phyloP scores from a whole-genome alignment of 2,113 vertebrate genomes.

The Recurvirostra avosetta region DNA sequence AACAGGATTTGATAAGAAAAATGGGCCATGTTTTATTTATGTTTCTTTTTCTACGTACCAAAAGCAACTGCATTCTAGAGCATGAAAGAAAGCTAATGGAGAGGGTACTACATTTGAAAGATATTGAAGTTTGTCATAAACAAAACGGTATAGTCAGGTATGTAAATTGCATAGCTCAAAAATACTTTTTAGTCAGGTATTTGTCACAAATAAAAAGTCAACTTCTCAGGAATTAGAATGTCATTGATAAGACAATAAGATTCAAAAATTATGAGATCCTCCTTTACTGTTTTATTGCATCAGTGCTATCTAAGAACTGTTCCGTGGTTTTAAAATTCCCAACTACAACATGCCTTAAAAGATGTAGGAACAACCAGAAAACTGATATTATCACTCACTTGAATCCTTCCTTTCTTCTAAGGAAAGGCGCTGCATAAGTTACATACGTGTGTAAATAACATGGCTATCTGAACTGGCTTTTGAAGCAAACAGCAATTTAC shows the following conservation, averaged over 20 bases:
- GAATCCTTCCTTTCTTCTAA: background rate
- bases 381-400: background rate
- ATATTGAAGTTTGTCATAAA: background rate
- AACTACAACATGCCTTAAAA: background rate
- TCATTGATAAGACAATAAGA: background rate
- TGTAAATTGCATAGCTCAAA: background rate
- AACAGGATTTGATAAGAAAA: background rate
- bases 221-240: background rate
- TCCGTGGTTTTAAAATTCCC: background rate
- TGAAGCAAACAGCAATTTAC: background rate
- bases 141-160: background rate
- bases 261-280: background rate
- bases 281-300: background rate
- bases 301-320: background rate
- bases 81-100: background rate
- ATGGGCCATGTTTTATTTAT: background rate
- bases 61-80: background rate
- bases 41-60: background rate
- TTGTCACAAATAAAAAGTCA: background rate
- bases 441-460: background rate
- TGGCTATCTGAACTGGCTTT: background rate
- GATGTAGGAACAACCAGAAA: background rate
- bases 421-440: background rate
- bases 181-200: background rate
- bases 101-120: background rate